Conservation (phyloP, 2,888 invertebrate species). For the Asteroscopus sphinx region DNA sequence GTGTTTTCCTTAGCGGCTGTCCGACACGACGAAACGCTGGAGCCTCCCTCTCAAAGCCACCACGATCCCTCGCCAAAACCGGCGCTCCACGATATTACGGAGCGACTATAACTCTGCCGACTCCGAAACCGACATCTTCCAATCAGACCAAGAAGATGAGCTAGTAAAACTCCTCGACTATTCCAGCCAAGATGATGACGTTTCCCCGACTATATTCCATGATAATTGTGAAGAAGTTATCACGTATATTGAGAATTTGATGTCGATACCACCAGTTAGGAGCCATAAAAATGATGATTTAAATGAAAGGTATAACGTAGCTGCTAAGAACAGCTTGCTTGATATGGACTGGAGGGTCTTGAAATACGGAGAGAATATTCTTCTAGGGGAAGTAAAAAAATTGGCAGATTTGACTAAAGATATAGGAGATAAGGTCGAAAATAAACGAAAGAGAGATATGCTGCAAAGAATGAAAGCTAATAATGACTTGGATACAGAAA, state of each 20-base stretch:
- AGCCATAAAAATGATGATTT: slow-evolving; percentile 71
- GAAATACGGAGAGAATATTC: slow-evolving; percentile 86
- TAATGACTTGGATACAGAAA: slow-evolving; percentile 82
- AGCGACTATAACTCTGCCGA: slow-evolving; percentile 86
- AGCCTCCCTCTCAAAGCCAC: slow-evolving; percentile 81
- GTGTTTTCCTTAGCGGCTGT: slow-evolving; percentile 80
- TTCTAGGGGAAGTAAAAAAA: slow-evolving; percentile 83
- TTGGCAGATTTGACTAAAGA: slow-evolving; percentile 78
- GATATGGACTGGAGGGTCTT: slow-evolving; percentile 87
- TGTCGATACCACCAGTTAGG: slow-evolving; percentile 68
- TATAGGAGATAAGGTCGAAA: slow-evolving; percentile 70
- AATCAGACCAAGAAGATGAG: slow-evolving; percentile 95
- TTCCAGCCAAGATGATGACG: slow-evolving; percentile 91
- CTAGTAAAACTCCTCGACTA: slow-evolving; percentile 93
- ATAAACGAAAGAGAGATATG: slow-evolving; percentile 71
- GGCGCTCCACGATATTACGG: slow-evolving; percentile 68
- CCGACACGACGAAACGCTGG: slow-evolving; percentile 83
- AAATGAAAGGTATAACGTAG: slow-evolving; percentile 80
- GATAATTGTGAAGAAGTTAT: slow-evolving; percentile 85
- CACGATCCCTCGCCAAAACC: slow-evolving; percentile 71
- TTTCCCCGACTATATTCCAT: slow-evolving; percentile 83
- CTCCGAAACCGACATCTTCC: slow-evolving; percentile 94
- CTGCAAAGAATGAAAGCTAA: slow-evolving; percentile 72
- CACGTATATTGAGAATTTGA: slow-evolving; percentile 78
- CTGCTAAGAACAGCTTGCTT: slow-evolving; percentile 79